phyloP scores from a whole-genome alignment of 2,888 invertebrate genomes.

The Monopis laevigella region DNA sequence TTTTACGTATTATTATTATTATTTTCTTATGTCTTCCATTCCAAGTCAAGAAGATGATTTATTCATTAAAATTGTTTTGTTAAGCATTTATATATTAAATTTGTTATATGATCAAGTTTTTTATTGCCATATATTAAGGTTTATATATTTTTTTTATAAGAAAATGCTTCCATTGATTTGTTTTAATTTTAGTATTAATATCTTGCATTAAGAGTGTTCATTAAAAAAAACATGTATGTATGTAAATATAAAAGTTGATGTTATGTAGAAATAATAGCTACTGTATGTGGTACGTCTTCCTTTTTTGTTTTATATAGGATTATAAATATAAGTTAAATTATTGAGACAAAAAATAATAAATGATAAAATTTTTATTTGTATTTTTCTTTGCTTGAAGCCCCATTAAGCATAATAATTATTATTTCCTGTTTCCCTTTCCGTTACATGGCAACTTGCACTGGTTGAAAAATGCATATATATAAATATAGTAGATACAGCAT shows the following conservation, averaged over 20 bases:
- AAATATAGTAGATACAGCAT: too few relatives aligned
- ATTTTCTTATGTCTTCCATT: slow-evolving; percentile 41
- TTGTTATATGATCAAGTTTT: slow-evolving; percentile 32
- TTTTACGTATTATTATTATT: too few relatives aligned
- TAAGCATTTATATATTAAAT: slow-evolving; percentile 45
- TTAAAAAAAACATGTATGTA: slow-evolving; percentile 32
- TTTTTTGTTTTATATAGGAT: slow-evolving; percentile 54
- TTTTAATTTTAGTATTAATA: not conserved
- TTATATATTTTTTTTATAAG: slow-evolving; percentile 7
- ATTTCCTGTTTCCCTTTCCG: too few relatives aligned
- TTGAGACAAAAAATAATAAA: slow-evolving; percentile 56
- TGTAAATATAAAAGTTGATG: slow-evolving; percentile 54
- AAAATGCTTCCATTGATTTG: not conserved
- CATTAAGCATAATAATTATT: not conserved
- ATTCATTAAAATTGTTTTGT: slow-evolving; percentile 55
- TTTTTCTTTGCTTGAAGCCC: not conserved
- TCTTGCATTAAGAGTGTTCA: slow-evolving; percentile 3
- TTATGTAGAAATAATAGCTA: slow-evolving; percentile 38
- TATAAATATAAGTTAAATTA: slow-evolving; percentile 59
- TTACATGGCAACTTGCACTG: too few relatives aligned
- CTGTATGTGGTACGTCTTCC: slow-evolving; percentile 52
- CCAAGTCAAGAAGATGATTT: slow-evolving; percentile 38
- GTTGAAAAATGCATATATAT: too few relatives aligned
- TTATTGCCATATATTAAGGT: slow-evolving; percentile 10
- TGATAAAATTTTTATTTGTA: slow-evolving; percentile 1